Base-by-base conservation (phyloP, 2,888 invertebrate species). In the Nomada fabriciana region DNA sequence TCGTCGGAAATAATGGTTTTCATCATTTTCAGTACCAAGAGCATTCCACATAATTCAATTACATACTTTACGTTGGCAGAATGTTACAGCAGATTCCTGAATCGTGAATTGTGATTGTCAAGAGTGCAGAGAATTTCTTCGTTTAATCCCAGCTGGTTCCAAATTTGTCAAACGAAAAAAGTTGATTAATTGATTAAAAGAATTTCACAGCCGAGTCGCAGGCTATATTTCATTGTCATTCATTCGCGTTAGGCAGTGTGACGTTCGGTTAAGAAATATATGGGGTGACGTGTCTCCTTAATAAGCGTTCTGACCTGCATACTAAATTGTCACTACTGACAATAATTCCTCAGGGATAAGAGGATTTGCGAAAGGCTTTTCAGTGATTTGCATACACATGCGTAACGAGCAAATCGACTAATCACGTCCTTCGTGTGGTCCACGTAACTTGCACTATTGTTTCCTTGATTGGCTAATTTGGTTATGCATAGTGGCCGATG, bases 391-490 rank as follows among this genome's bases (percentile, higher is more conserved):
- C 80, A 76, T 82, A 69, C 80, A 71, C 73, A 55, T 57, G 67
- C 63, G 80, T 80, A 76, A 76, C 68, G 76, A 13, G 55, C 57
- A 63, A 82, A 80, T 82, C 71, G 82, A 76, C 82, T 71, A 80
- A 80, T 80, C 82, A 79, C 64, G 74, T 73, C 64, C 63, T 53
- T 20, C 60, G 43, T 53, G 69, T 52, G 63, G 75, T 53, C 68
- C 80, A 55, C 71, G 68, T 80, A 80, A 82, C 80, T 80, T 69
- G 80, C 76, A 50, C 76, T 20, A 75, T 81, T 81, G 80, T 79
- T 79, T 81, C 80, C 82, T 65, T 69, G 82, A 82, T 81, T 81
- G 81, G 67, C 69, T 81, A 80, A 83, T 83, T 81, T 81, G 77
- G 73, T 83, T 83, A 77, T 73, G 76, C 81, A 73, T 77, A 64